A percentile compares a stretch with the other conserved stretches of the same genome.
Evolutionary conservation across 2,888 invertebrate species (phyloP).

Genomic region (Anodontia alba): DNA sequence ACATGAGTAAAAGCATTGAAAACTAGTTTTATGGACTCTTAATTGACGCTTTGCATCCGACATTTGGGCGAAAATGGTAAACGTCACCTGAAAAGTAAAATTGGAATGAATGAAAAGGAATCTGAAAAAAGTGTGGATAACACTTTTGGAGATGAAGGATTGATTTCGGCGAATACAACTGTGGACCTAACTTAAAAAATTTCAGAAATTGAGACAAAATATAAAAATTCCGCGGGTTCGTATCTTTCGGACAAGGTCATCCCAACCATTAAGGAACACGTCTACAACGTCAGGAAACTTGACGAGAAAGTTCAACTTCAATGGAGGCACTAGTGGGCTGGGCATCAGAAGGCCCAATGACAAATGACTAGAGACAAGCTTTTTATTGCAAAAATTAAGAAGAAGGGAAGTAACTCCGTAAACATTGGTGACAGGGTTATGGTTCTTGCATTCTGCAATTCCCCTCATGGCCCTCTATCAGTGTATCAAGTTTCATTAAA

Average conservation of each 20-base stretch:
- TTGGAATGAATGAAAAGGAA: too few species aligned
- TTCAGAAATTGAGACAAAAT: conserved; percentile 20
- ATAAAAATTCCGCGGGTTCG: background rate
- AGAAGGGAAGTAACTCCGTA: too few species aligned
- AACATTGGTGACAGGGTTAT: too few species aligned
- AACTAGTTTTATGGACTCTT: conserved; percentile 21
- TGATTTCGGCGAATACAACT: conserved; percentile 8
- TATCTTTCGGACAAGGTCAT: conserved; percentile 28
- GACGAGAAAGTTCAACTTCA: conserved; percentile 4
- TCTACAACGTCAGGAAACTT: background rate
- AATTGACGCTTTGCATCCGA: conserved; percentile 25
- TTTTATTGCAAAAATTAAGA: too few species aligned
- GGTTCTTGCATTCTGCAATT: too few species aligned
- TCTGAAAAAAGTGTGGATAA: background rate
- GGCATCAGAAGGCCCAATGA: too few species aligned
- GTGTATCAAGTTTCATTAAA: too few species aligned
- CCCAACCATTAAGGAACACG: too few species aligned
- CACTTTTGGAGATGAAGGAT: conserved; percentile 13
- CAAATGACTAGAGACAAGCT: too few species aligned
- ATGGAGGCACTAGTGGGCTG: conserved; percentile 41
- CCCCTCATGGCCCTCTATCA: too few species aligned
- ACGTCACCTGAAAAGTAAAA: conserved; percentile 26
- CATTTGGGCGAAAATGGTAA: conserved; percentile 32
- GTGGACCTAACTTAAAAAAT: conserved; percentile 20
- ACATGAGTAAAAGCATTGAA: conserved; percentile 33